These are phyloP conservation scores for Mycteria americana DNA, from an alignment of 2,797 vertebrate species.

Conservation along the genomic window DNA sequence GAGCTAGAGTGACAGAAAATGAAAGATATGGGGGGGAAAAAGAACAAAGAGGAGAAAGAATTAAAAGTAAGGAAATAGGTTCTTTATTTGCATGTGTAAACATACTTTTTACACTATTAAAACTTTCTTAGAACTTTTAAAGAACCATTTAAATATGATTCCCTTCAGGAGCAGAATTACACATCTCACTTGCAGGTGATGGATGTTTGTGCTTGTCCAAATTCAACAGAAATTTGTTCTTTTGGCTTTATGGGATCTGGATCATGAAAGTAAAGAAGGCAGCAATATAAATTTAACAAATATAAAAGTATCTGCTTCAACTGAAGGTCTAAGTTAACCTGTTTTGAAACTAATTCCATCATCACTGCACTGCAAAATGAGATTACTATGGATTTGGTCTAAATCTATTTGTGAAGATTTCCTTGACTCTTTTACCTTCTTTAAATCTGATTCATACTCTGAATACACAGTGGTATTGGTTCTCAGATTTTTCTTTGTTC, in stretches of 20 bases:
- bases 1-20: slow-evolving; percentile 40
- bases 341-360: neutral
- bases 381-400: neutral
- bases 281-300: neutral
- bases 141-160: neutral
- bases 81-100: neutral
- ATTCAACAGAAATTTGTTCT: neutral
- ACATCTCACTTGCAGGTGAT: neutral
- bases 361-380: neutral
- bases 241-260: neutral
- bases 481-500: neutral
- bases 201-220: neutral
- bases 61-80: neutral
- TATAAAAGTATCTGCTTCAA: neutral
- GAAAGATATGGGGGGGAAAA: neutral
- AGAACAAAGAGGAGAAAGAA: slow-evolving; percentile 8
- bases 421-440: neutral
- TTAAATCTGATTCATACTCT: neutral
- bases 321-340: neutral
- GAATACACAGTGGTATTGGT: neutral
- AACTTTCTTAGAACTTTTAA: neutral
- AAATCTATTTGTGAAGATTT: neutral
- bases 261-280: neutral
- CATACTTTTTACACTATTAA: neutral
- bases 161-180: neutral